Evolutionary conservation across 2,888 invertebrate species (phyloP), one percentile per base, ranked within the genome.

Genomic region (Nowickia ferox): DNA sequence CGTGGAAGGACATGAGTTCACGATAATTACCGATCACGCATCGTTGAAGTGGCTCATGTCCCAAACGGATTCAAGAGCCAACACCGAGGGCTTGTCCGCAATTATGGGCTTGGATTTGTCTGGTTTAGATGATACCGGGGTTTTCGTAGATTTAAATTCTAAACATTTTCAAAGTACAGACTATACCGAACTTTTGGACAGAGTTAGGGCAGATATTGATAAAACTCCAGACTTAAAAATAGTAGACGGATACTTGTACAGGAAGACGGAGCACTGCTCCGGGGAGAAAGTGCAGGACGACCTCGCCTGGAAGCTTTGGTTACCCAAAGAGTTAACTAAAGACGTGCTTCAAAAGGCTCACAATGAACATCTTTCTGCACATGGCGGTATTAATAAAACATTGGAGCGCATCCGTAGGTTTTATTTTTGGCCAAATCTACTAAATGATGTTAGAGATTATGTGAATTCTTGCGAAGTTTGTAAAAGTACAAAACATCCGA

Each of bases 361-460:
- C 22, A 68, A 77, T 57, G 19, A 11, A 15, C 72, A 42, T 13
- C 15, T 68, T 5, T 55, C 78, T 2, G 13, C 78, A 11, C 84
- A 84, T 51, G 59, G 74, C 3, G 79, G 79, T 1, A 79, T 82
- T 11, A 59, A 55, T n/a, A 85, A 82, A 65, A 85, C 82, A 4
- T 19, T 84, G 5, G 69, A 80, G 30, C 42, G 74, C 2, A 53
- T 83, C 15, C 53, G 79, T 0, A 44, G 79, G 4, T 74, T 63
- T 42, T 63, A 63, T 19, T 63, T 42, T 42, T 63, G 63, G 42
- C 63, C 63, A 40, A 61, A 61, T 10, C 13, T 61, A 10, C n/a
- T 61, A 2, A 61, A 40, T 61, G 61, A 61, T 10, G 42, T 63
- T 13, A 63, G 19, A 17, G 17, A 42, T 11, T 63, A 63, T 63